Evolutionary conservation across 1,140 invertebrate genomes (phyloP), one percentile per base, ranked within the genome.

Genomic region (Tetraneura akinire): DNA sequence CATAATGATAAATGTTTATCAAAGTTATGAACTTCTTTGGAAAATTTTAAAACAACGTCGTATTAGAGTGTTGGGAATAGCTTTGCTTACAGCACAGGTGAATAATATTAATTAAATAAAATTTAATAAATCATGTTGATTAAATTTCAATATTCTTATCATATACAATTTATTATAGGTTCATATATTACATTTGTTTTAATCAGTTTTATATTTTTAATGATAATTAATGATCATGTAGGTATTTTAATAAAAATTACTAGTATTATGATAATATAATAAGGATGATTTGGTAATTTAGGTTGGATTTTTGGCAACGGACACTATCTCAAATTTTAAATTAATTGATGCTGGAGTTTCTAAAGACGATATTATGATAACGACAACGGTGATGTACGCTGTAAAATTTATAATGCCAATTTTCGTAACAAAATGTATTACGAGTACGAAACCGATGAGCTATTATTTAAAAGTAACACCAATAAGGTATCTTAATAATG

Each of bases 291-390:
- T 37, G 32, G 32, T 37, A 37, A 4, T 37, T 37, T 18, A 74
- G 71, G 29, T 53, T 1, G 71, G 71, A 23, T 74, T 74, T 53
- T n/a, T 16, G 18, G 71, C 23, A 32, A 55, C 2, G 10, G 47
- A 74, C 3, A 1, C 14, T 51, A 93, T 98, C 0, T 96, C 96
- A n/a, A 92, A 93, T 29, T 88, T 99, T 71, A 99, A 99, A 87
- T 86, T 98, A 29, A 92, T 98, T 10, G 97, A 98, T 86, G 91
- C 91, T 64, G 97, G 98, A 29, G 92, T 99, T 62, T 94, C 95
- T 0, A 97, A 97, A 85, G 96, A 98, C 85, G n/a, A 68, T 2
- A 42, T 68, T 21, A 68, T 68, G 64, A 14, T 68, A 45, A 45
- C 1, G 6, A 14, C 1, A 3, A 21, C 21, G 11, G 64, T 11